phyloP scores from a whole-genome alignment of 2,113 vertebrate species.

The Origma solitaria region DNA sequence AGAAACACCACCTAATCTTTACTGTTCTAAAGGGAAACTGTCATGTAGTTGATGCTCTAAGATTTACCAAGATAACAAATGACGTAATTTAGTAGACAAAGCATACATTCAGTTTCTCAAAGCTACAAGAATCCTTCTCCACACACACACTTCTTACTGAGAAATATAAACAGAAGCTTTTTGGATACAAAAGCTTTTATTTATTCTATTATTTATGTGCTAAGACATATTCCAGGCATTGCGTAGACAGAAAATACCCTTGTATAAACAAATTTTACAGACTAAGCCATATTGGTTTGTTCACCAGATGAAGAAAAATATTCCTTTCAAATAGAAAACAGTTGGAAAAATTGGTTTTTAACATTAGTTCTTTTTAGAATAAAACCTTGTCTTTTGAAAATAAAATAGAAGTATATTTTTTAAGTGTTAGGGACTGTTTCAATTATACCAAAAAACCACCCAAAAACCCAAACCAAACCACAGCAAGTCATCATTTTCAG shows the following conservation, averaged over 20 bases:
- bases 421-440: not conserved
- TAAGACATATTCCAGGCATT: conserved; percentile 38
- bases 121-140: not conserved
- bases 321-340: not conserved
- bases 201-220: conserved; percentile 40
- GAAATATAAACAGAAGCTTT: conserved; percentile 25
- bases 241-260: not conserved
- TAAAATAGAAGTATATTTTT: not conserved
- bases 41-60: not conserved
- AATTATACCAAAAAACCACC: not conserved
- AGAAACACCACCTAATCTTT: not conserved
- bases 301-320: conserved; percentile 9
- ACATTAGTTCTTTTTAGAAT: not conserved
- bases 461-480: not conserved
- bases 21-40: not conserved
- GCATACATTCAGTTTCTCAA: not conserved
- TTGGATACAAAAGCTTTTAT: not conserved
- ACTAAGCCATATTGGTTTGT: not conserved
- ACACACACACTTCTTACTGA: not conserved
- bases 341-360: not conserved
- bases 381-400: not conserved
- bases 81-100: not conserved
- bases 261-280: conserved; percentile 1
- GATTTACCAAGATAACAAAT: not conserved
- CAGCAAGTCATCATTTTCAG: not conserved